Base-by-base conservation (phyloP, 2,888 invertebrate genomes). In the Ethmia dodecea region DNA sequence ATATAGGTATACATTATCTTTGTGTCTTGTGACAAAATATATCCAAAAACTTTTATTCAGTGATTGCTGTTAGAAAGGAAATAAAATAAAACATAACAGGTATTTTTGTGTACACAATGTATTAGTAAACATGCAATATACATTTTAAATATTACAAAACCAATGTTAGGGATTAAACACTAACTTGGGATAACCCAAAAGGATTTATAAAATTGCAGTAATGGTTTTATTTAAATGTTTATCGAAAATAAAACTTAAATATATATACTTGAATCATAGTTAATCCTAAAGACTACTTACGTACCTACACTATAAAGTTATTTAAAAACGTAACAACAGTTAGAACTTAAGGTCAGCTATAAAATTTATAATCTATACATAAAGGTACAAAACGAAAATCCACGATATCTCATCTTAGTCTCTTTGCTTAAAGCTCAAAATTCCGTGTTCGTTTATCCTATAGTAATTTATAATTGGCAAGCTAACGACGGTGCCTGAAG, bases 391-490 rank as follows among this genome's bases (percentile, higher is more conserved):
- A 66, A 66, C 53, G 42, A 61, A 60, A 59, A 59, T 56, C 55
- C 56, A 63, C 60, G 47, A 53, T 65, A 57, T 52, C 38, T 49
- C 5, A 26, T 11, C 12, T 60, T 70, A 72, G 65, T 74, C 62
- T 69, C 59, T 57, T 56, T 51, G 47, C 63, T 77, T 78, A 76
- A 76, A 78, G 75, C 76, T 76, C 62, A 60, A 48, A 46, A 40
- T 64, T 56, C 52, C 59, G 52, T 59, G 40, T 45, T 40, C 22
- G 22, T 22, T 8, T 22, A n/a, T 18, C n/a, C n/a, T n/a, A n/a
- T n/a, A n/a, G n/a, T n/a, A n/a, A n/a, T n/a, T n/a, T n/a, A n/a
- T n/a, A n/a, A n/a, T n/a, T n/a, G n/a, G n/a, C n/a, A n/a, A n/a
- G n/a, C n/a, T n/a, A n/a, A n/a, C n/a, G n/a, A n/a, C n/a, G n/a